Evolutionary conservation across 2,888 invertebrate genomes (phyloP), one percentile per base, ranked within the genome.

Genomic region (Mimumesa dahlbomi): DNA sequence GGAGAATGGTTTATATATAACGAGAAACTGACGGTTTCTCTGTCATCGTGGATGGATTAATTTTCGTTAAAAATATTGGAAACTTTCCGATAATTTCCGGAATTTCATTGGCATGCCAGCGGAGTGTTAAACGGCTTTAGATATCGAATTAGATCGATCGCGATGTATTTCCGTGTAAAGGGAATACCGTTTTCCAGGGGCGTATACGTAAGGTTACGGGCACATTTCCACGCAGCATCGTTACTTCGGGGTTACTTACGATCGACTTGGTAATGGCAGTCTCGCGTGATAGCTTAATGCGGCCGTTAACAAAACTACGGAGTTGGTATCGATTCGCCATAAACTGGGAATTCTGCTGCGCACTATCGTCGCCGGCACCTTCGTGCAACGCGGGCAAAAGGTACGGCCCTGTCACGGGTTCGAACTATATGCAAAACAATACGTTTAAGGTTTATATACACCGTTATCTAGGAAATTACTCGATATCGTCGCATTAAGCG

Each of bases 221-320:
- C 40, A 62, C 38, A 52, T 59, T 63, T 65, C 61, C 46, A 63
- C 62, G 69, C 63, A 58, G 69, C 62, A 49, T 65, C 77, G 74
- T 80, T 77, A 73, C 65, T 63, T 53, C 52, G 46, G 21, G 36
- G 25, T 77, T 74, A 80, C 78, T 77, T 84, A 84, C 84, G 82
- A 85, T 84, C 83, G 77, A 71, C 69, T 75, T 71, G 77, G 74
- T 83, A 81, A 84, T 83, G 82, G 84, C 76, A 75, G 79, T 79
- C 74, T 84, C 81, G 84, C 85, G 82, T 83, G 86, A 85, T 87
- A 83, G 84, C 85, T 84, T 86, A 84, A 85, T 82, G 81, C 79
- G 49, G 75, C 76, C 82, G 87, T 86, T 87, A 84, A 83, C 84
- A 82, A 87, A 86, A 87, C 80, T 85, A 71, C 84, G 74, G 64